Percentiles rank a stretch among this genome's conserved stretches.
Evolutionary conservation across 2,888 invertebrate genomes (phyloP).

Genomic region (Endotricha flammealis): DNA sequence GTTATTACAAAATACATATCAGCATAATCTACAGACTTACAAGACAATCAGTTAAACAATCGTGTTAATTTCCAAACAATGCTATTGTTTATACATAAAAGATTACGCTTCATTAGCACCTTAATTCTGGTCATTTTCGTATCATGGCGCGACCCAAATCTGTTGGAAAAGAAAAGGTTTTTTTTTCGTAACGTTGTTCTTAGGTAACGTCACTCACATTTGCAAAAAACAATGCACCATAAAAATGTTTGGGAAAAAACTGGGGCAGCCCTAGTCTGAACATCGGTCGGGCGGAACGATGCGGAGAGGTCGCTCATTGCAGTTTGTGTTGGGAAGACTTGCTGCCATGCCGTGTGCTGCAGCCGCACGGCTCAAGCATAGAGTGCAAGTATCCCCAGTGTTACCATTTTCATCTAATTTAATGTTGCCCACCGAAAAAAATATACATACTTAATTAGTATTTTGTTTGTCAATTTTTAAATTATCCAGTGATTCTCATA

Average conservation of each 20-base stretch:
- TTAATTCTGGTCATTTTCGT: slow-evolving; percentile 1
- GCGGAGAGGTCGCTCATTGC: slow-evolving; percentile 22
- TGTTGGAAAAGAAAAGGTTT: not conserved
- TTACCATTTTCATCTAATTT: not conserved
- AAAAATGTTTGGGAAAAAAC: slow-evolving; percentile 50
- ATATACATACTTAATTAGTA: not conserved
- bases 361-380: slow-evolving; percentile 50
- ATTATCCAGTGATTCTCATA: too few species aligned
- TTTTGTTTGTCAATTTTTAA: not conserved
- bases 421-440: not conserved
- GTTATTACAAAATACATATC: slow-evolving; percentile 1
- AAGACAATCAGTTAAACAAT: not conserved
- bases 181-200: slow-evolving; percentile 9
- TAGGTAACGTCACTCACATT: slow-evolving; percentile 4
- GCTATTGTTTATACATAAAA: slow-evolving; percentile 5
- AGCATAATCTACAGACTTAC: not conserved
- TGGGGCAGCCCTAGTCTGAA: slow-evolving; percentile 62
- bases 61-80: slow-evolving; percentile 8
- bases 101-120: slow-evolving; percentile 1
- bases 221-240: slow-evolving; percentile 59
- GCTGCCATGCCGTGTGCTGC: slow-evolving; percentile 67
- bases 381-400: slow-evolving; percentile 63
- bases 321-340: slow-evolving; percentile 36
- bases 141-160: slow-evolving; percentile 8
- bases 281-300: slow-evolving; percentile 60